These are phyloP conservation scores for Trichechus manatus DNA, from an alignment of 2,113 vertebrate genomes.

Conservation along the genomic window DNA sequence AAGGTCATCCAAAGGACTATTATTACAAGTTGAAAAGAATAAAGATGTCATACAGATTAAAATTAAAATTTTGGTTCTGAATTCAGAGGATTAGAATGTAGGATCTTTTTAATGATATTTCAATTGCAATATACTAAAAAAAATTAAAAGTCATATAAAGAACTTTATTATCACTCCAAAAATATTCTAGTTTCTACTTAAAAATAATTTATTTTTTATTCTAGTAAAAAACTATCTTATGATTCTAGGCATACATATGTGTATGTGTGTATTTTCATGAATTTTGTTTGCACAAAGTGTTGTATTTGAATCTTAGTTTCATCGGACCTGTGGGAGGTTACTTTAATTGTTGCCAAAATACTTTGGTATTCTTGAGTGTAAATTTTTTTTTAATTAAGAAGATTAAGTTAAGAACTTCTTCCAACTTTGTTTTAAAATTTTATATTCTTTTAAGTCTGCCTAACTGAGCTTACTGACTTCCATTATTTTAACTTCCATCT, in stretches of 20 bases:
- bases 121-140: not conserved
- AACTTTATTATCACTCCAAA: not conserved
- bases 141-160: not conserved
- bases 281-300: not conserved
- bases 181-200: not conserved
- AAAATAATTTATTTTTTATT: not conserved
- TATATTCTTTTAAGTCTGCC: not conserved
- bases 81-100: not conserved
- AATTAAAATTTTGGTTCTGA: slow-evolving; percentile 12
- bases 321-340: not conserved
- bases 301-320: not conserved
- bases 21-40: not conserved
- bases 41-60: not conserved
- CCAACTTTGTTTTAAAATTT: not conserved
- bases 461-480: not conserved
- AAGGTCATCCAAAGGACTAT: not conserved
- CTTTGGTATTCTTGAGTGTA: not conserved
- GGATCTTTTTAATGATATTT: not conserved
- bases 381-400: not conserved
- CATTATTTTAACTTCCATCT: not conserved
- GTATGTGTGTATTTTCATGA: too few species aligned
- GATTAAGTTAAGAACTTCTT: not conserved
- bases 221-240: not conserved
- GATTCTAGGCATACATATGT: not conserved
- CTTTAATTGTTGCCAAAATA: not conserved